Base-by-base conservation (phyloP, 2,113 vertebrate genomes). In the Hemicordylus capensis region DNA sequence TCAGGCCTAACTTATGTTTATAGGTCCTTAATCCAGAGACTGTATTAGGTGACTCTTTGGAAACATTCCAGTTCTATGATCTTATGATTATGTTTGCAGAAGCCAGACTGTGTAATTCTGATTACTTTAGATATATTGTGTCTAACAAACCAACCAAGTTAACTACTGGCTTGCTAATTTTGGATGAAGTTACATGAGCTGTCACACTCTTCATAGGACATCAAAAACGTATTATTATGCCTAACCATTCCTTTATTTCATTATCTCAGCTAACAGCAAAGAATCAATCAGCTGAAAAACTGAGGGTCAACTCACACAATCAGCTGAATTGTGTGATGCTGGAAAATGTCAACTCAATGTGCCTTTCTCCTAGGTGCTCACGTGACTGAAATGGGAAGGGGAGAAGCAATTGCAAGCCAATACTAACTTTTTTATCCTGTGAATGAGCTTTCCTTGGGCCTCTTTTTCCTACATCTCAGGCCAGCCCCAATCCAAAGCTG, bases 101-200 rank as follows among this genome's bases (percentile, higher is more conserved):
- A 63, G 15, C 37, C 58, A 79, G 76, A 19, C 58, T 51, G 10
- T 28, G 31, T 39, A 39, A 5, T 42, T 61, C 37, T 12, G 39
- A 72, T 72, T 28, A 42, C 69, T 76, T 37, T 76, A 74, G n/a
- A 61, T 77, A 51, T 34, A 79, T n/a, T 31, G 31, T 4, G 69
- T 39, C 74, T 80, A 83, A 4, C 51, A 67, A 69, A 48, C 42
- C 89, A 89, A 85, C 31, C 28, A 59, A 83, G 58, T 22, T 48
- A 67, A 63, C 24, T 83, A 63, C 9, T 70, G 46, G 20, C 85
- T 44, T 61, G 75, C 63, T 69, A 82, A 1, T 24, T 37, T n/a
- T 42, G 51, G 15, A 28, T 70, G 6, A 85, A 26, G 24, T 1
- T 84, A 73, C 80, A 34, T 22, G 11, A 26, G 51, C 37, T 6